These are phyloP conservation scores for Nowickia ferox DNA, from an alignment of 2,888 invertebrate genomes.

Conservation along the genomic window DNA sequence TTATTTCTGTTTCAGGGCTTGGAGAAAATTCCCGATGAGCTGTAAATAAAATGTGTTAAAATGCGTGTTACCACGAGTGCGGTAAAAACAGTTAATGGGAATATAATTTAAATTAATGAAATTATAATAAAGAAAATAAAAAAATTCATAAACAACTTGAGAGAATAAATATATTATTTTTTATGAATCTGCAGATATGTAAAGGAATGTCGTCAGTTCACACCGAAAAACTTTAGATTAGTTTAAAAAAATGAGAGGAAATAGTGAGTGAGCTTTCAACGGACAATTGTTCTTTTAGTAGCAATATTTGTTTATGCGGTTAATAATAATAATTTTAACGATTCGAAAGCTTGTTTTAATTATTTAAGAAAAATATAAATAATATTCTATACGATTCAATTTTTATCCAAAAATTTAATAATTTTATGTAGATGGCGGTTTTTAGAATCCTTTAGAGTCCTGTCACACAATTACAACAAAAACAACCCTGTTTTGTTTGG, in stretches of 20 bases:
- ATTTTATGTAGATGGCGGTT: not conserved
- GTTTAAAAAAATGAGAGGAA: not conserved
- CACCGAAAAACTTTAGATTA: no score
- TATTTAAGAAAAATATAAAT: no score
- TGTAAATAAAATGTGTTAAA: slow-evolving; percentile 71
- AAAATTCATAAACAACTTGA: slow-evolving; percentile 26
- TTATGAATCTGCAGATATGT: not conserved
- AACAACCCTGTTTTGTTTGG: slow-evolving; percentile 65
- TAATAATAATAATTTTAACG: no score
- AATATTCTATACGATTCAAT: not conserved
- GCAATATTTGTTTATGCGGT: no score
- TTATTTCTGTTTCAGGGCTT: slow-evolving; percentile 84
- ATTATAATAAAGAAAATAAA: slow-evolving; percentile 54
- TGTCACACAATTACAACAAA: slow-evolving; percentile 34
- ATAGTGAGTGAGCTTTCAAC: no score
- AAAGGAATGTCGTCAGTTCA: slow-evolving; percentile 11
- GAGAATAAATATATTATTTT: not conserved
- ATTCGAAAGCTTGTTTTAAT: no score
- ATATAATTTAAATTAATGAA: slow-evolving; percentile 43
- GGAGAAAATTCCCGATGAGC: slow-evolving; percentile 85
- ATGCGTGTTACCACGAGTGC: slow-evolving; percentile 55
- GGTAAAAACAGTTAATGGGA: slow-evolving; percentile 40
- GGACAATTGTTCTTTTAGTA: not conserved
- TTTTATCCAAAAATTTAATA: not conserved
- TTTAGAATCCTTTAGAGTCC: slow-evolving; percentile 33